Evolutionary conservation across 2,113 vertebrate genomes (phyloP).

Genomic region (Sardina pilchardus): DNA sequence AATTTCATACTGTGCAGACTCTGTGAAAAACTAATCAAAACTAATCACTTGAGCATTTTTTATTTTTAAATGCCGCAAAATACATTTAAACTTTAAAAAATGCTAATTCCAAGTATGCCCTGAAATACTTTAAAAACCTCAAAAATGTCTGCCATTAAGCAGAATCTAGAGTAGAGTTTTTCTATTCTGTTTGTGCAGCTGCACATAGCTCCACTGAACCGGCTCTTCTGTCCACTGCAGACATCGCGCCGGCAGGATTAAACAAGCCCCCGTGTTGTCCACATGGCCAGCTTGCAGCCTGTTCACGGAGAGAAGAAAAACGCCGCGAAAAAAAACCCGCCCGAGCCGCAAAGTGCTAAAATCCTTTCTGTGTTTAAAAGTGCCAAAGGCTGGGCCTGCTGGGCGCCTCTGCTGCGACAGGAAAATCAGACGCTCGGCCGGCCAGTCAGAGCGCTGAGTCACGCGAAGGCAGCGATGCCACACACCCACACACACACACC

Average conservation of each 20-base stretch:
- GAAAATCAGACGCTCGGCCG: neutral
- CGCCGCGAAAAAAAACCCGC: neutral
- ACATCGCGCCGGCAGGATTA: neutral
- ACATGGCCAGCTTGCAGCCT: neutral
- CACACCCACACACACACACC: constrained; percentile 6
- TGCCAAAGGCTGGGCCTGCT: neutral
- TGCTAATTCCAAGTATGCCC: neutral
- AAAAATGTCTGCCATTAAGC: neutral
- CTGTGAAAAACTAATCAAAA: neutral
- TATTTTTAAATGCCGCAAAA: too few relatives aligned
- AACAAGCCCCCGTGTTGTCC: neutral
- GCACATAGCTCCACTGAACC: neutral
- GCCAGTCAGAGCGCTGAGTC: neutral
- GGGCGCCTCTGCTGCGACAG: neutral
- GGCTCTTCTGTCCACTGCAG: neutral
- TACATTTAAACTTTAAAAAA: too few relatives aligned
- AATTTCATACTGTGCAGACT: neutral
- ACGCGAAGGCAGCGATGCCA: neutral
- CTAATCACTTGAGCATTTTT: neutral
- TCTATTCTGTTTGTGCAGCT: neutral
- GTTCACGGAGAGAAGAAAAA: neutral
- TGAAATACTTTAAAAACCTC: neutral
- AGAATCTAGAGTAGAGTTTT: neutral
- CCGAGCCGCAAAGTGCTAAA: constrained; percentile 5
- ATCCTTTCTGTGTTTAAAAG: constrained; percentile 22